Evolutionary conservation across 2,797 vertebrate genomes (phyloP).

Genomic region (Enteromius viviparus): DNA sequence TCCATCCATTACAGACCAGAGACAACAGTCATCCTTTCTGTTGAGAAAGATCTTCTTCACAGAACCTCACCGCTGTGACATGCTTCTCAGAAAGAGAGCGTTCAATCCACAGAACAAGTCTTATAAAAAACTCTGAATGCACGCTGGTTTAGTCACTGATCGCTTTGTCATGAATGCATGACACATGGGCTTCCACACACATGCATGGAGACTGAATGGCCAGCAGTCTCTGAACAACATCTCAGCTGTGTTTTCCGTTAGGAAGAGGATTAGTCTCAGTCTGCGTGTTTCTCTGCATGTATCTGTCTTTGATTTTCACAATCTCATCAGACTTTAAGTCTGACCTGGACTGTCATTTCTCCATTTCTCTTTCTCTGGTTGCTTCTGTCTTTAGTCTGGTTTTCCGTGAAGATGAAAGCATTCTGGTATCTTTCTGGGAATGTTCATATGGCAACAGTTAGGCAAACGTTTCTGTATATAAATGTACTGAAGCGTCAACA

Average conservation of each 20-base stretch:
- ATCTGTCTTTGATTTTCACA: conserved; percentile 26
- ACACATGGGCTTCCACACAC: conserved; percentile 27
- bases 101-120: not conserved
- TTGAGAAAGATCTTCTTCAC: conserved; percentile 26
- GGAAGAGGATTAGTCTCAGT: conserved; percentile 1
- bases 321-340: conserved; percentile 44
- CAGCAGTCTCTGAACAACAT: conserved; percentile 22
- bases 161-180: conserved; percentile 13
- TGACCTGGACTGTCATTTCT: not conserved
- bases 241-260: conserved; percentile 9
- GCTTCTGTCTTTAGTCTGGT: conserved; percentile 20
- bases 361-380: conserved; percentile 17
- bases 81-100: conserved; percentile 23
- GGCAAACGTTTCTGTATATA: not conserved
- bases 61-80: conserved; percentile 18
- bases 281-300: conserved; percentile 12
- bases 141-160: conserved; percentile 15
- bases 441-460: conserved; percentile 22
- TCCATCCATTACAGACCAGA: conserved; percentile 25
- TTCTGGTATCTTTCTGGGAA: not conserved
- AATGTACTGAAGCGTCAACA: not conserved
- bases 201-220: not conserved
- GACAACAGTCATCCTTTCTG: conserved; percentile 51
- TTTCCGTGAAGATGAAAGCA: conserved; percentile 41
- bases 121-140: conserved; percentile 32